Percentiles rank a stretch among this genome's conserved stretches.
Evolutionary conservation across 2,888 invertebrate genomes (phyloP).

Genomic region (Epsilonema sp.): DNA sequence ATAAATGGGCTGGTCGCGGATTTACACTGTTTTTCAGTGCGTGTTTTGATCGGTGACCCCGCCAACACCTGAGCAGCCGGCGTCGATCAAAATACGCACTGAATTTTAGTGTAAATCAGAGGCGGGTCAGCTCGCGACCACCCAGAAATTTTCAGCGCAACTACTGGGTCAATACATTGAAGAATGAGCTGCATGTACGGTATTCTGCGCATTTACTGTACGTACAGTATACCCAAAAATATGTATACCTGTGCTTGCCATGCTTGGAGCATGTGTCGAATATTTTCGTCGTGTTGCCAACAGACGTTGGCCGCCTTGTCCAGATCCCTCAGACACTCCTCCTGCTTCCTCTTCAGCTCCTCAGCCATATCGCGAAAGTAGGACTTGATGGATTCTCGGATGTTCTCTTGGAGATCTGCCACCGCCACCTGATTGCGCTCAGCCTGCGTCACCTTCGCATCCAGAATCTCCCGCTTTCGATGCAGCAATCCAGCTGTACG

Average conservation of each 20-base stretch:
- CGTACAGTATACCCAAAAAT: too few species aligned
- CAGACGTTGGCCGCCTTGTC: neutral
- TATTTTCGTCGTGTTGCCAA: constrained; percentile 1
- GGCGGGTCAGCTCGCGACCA: too few species aligned
- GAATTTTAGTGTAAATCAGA: too few species aligned
- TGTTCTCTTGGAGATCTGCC: constrained; percentile 3
- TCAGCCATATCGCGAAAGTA: constrained; percentile 4
- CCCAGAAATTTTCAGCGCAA: too few species aligned
- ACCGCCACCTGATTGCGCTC: constrained; percentile 1
- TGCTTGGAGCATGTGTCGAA: neutral
- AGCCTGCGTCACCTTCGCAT: neutral
- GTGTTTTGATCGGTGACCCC: too few species aligned
- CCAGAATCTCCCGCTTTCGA: neutral
- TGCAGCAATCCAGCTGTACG: neutral
- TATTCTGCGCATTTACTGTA: too few species aligned
- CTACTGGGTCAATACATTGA: too few species aligned
- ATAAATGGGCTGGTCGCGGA: too few species aligned
- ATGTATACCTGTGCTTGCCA: neutral
- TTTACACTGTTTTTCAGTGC: too few species aligned
- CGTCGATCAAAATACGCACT: too few species aligned
- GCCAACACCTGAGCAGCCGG: too few species aligned
- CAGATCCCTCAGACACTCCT: constrained; percentile 1
- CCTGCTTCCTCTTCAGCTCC: neutral
- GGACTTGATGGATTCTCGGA: constrained; percentile 2
- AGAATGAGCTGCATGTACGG: too few species aligned